Evolutionary conservation across 2,888 invertebrate species (phyloP).

Genomic region (Gortyna flavago): DNA sequence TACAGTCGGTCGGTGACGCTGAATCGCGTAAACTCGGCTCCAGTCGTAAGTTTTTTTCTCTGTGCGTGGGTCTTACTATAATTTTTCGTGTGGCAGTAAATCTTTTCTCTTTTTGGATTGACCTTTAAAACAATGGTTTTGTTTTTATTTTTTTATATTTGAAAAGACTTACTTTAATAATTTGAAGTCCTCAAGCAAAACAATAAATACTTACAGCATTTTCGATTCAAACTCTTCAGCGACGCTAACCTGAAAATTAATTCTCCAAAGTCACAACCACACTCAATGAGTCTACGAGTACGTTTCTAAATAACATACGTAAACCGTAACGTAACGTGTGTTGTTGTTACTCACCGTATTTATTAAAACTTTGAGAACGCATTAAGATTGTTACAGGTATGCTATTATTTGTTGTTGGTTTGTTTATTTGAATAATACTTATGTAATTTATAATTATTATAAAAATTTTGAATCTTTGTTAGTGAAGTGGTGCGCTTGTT

Average conservation of each 20-base stretch:
- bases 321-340: conserved; percentile 13
- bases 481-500: neutral
- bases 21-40: neutral
- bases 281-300: neutral
- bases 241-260: conserved; percentile 2
- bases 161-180: neutral
- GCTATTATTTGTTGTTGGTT: conserved; percentile 8
- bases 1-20: neutral
- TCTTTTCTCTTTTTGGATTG: neutral
- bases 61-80: neutral
- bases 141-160: neutral
- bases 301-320: conserved; percentile 21
- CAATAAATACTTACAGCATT: neutral
- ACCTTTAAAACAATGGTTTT: neutral
- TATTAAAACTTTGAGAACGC: conserved; percentile 27
- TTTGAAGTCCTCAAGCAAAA: neutral
- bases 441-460: conserved; percentile 10
- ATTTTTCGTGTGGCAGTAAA: neutral
- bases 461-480: neutral
- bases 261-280: conserved; percentile 1
- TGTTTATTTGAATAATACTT: conserved; percentile 12
- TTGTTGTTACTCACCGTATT: conserved; percentile 24
- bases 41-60: neutral
- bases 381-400: neutral
- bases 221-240: neutral